These are phyloP conservation scores for Eriocheir sinensis DNA, from an alignment of 1,140 invertebrate genomes.

Conservation along the genomic window DNA sequence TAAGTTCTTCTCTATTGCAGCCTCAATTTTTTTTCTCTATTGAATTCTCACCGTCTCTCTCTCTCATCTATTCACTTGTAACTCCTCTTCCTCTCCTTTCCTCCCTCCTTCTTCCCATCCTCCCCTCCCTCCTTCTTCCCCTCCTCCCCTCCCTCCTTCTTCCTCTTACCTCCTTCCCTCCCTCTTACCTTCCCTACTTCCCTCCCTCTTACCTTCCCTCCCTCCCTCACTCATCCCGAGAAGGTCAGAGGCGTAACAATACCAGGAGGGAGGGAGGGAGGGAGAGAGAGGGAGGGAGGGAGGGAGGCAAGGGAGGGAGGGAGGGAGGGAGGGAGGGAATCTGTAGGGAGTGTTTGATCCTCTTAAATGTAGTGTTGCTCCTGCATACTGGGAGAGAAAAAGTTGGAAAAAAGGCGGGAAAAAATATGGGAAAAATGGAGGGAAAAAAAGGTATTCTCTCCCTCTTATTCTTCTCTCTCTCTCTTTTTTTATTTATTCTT, in stretches of 20 bases:
- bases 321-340: background rate
- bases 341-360: background rate
- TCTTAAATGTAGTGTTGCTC: too few species aligned
- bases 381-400: too few species aligned
- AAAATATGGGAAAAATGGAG: too few species aligned
- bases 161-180: background rate
- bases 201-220: background rate
- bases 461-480: conserved; percentile 28
- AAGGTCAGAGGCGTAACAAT: background rate
- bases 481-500: background rate
- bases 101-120: background rate
- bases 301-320: conserved; percentile 45
- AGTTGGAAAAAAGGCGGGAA: too few species aligned
- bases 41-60: background rate
- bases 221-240: too few species aligned
- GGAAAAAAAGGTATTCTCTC: too few species aligned
- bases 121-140: background rate
- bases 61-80: background rate
- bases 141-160: background rate
- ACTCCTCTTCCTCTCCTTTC: background rate
- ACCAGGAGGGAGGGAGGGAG: conserved; percentile 9
- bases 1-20: background rate
- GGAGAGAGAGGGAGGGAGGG: conserved; percentile 36
- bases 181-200: background rate
- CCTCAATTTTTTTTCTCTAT: background rate